Percentiles rank a stretch among this genome's conserved stretches.
These are phyloP conservation scores for Malurus leucopterus DNA, from an alignment of 2,797 vertebrate species.

Conservation along the genomic window DNA sequence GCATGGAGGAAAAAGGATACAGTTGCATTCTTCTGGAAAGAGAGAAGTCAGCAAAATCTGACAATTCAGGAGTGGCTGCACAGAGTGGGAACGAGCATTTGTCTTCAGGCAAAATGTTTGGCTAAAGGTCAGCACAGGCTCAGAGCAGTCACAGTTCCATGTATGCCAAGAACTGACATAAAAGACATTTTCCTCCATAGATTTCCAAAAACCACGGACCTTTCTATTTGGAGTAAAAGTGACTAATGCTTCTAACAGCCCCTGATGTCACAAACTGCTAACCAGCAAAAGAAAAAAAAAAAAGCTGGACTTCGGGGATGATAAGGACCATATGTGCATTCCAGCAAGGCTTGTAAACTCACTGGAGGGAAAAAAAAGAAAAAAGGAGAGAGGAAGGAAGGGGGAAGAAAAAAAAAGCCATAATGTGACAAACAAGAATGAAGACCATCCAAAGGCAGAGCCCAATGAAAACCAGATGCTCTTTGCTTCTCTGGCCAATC, in stretches of 20 bases:
- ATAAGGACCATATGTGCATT: conserved; percentile 73
- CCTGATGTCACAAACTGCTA: conserved; percentile 61
- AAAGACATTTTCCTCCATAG: conserved; percentile 45
- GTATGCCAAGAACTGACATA: conserved; percentile 50
- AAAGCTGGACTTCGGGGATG: conserved; percentile 20
- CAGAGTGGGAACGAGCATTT: not conserved
- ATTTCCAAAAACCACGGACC: conserved; percentile 40
- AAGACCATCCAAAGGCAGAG: conserved; percentile 42
- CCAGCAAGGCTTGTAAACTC: conserved; percentile 52
- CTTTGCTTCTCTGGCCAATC: not conserved
- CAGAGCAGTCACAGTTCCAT: not conserved
- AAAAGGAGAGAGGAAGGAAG: not conserved
- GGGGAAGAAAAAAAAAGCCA: not conserved
- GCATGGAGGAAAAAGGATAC: not conserved
- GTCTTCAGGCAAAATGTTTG: conserved; percentile 45
- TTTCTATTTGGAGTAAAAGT: conserved; percentile 50
- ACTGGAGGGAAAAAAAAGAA: not conserved
- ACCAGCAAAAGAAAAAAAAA: not conserved
- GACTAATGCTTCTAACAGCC: conserved; percentile 38
- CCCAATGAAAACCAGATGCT: conserved; percentile 63
- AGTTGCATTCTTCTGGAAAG: conserved; percentile 13
- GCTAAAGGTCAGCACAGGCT: conserved; percentile 50
- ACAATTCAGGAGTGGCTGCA: not conserved
- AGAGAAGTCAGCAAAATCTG: conserved; percentile 24
- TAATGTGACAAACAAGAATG: conserved; percentile 50